These are phyloP conservation scores for Leptinotarsa rubiginosa DNA, from an alignment of 2,888 invertebrate genomes.

Conservation along the genomic window DNA sequence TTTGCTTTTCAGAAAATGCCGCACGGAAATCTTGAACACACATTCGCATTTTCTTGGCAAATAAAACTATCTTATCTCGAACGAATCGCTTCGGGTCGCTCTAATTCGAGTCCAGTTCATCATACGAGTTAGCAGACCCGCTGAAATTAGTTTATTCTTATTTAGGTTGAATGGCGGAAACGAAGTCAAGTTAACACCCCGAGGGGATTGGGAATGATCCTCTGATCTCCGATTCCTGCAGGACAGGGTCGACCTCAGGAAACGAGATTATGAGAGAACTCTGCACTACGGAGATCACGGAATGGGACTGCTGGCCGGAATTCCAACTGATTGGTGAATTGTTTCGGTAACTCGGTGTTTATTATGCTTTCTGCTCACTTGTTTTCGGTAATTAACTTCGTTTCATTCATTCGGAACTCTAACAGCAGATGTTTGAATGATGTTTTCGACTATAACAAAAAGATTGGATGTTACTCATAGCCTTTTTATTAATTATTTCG, in stretches of 20 bases:
- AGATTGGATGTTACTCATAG: no score
- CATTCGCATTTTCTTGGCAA: constrained; percentile 29
- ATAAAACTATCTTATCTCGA: constrained; percentile 38
- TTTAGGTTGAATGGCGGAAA: constrained; percentile 44
- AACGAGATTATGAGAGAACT: constrained; percentile 5
- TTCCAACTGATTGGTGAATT: constrained; percentile 1
- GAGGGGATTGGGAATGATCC: constrained; percentile 39
- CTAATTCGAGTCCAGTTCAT: constrained; percentile 44
- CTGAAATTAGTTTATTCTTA: constrained; percentile 47
- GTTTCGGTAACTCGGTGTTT: not conserved
- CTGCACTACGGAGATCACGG: not conserved
- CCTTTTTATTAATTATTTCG: no score
- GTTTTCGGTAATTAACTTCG: no score
- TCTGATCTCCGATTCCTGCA: constrained; percentile 41
- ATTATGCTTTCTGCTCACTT: no score
- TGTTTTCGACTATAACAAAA: no score
- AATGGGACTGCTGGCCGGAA: not conserved
- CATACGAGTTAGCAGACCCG: constrained; percentile 31
- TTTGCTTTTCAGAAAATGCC: constrained; percentile 26
- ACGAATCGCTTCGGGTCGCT: constrained; percentile 34
- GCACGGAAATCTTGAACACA: constrained; percentile 35
- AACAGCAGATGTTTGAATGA: no score
- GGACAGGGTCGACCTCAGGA: constrained; percentile 7
- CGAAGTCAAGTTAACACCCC: constrained; percentile 43
- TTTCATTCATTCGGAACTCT: no score